Evolutionary conservation across 2,888 invertebrate species (phyloP).

Genomic region (Allacma fusca): DNA sequence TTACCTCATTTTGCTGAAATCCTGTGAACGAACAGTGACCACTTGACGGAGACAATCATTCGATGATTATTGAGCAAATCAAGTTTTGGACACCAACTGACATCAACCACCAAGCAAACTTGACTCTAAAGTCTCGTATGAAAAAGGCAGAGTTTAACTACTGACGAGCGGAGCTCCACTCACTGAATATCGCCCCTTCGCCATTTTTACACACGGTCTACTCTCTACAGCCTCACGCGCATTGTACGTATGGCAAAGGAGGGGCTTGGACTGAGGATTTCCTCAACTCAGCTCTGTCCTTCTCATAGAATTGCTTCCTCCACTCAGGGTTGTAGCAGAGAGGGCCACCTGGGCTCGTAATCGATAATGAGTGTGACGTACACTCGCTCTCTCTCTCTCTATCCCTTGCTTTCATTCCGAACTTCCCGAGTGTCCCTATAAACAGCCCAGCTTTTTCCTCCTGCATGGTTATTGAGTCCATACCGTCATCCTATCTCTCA

Average conservation of each 20-base stretch:
- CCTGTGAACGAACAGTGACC: conserved; percentile 24
- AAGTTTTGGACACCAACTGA: conserved; percentile 14
- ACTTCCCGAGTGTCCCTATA: background rate
- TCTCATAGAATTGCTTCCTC: background rate
- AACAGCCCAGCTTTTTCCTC: no score
- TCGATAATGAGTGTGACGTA: conserved; percentile 27
- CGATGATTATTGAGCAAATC: conserved; percentile 25
- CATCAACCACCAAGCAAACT: background rate
- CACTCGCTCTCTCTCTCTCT: background rate
- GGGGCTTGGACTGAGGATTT: background rate
- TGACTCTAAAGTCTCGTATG: no score
- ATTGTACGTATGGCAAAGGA: background rate
- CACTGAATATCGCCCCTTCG: conserved; percentile 32
- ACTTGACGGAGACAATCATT: conserved; percentile 36
- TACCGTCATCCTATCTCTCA: background rate
- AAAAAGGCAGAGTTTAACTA: background rate
- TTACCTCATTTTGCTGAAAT: conserved; percentile 44
- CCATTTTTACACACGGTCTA: conserved; percentile 28
- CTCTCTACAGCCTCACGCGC: background rate
- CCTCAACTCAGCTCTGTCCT: background rate
- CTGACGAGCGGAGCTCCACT: conserved; percentile 11
- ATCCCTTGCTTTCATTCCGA: background rate
- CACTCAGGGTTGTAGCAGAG: background rate
- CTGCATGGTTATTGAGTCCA: background rate
- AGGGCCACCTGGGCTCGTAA: conserved; percentile 22